A percentile compares a stretch with the other conserved stretches of the same genome.
Evolutionary conservation across 2,888 invertebrate species (phyloP).

Genomic region (Prosopocoilus inquinatus): DNA sequence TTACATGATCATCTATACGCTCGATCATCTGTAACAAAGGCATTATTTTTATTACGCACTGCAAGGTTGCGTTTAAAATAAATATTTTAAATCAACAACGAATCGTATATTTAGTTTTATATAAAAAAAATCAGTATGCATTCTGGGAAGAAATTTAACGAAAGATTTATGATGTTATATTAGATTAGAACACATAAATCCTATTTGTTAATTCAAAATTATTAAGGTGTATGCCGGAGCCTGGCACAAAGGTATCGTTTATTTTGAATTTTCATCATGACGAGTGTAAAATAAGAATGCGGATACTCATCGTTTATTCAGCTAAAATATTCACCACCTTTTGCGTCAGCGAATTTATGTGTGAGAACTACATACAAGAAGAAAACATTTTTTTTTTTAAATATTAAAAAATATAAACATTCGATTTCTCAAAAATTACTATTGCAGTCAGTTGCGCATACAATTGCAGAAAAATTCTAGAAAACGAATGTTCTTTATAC

Average conservation of each 20-base stretch:
- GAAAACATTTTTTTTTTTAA: too few relatives aligned
- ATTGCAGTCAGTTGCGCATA: too few relatives aligned
- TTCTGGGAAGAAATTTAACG: not conserved
- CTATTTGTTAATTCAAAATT: constrained; percentile 1
- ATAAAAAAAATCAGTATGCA: not conserved
- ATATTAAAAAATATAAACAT: too few relatives aligned
- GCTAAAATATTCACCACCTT: too few relatives aligned
- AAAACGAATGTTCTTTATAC: too few relatives aligned
- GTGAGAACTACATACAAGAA: too few relatives aligned
- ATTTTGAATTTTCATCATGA: not conserved
- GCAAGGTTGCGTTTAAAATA: constrained; percentile 1
- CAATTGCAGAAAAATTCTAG: too few relatives aligned
- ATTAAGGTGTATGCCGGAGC: not conserved
- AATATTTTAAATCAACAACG: not conserved
- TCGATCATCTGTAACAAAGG: constrained; percentile 3
- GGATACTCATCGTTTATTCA: not conserved
- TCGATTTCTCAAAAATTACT: too few relatives aligned
- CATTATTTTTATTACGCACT: not conserved
- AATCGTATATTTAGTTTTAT: not conserved
- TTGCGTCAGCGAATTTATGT: too few relatives aligned
- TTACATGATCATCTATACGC: constrained; percentile 1
- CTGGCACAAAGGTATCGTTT: not conserved
- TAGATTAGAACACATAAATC: not conserved
- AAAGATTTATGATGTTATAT: not conserved
- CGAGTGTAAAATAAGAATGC: not conserved